Percentiles rank a stretch among this genome's conserved stretches.
These are phyloP conservation scores for Drosophila melanogaster DNA, from an alignment of 1,140 invertebrate species.

Conservation along the genomic window DNA sequence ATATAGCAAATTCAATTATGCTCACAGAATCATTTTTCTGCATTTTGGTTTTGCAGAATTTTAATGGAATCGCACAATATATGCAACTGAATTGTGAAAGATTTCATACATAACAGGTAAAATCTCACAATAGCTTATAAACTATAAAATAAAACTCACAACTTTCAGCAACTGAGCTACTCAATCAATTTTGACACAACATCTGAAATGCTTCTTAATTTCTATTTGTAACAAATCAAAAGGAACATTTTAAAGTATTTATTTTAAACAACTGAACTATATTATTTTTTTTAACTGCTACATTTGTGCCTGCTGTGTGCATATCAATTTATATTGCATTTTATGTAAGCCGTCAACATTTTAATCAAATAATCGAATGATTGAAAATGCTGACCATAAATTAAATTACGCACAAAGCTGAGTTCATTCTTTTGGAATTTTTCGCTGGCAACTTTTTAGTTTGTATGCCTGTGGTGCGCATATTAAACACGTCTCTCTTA, in stretches of 20 bases:
- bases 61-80: neutral
- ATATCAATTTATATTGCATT: neutral
- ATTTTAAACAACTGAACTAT: too few relatives aligned
- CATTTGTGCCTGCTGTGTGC: neutral
- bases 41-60: neutral
- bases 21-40: conserved; percentile 10
- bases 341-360: neutral
- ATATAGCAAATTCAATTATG: conserved; percentile 21
- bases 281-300: neutral
- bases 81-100: neutral
- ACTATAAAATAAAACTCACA: neutral
- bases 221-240: too few relatives aligned
- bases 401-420: neutral
- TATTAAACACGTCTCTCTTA: conserved; percentile 1
- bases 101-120: too few relatives aligned
- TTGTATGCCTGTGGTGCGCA: neutral
- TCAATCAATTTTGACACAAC: too few relatives aligned
- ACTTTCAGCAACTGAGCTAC: too few relatives aligned
- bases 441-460: neutral
- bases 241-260: too few relatives aligned
- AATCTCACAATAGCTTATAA: too few relatives aligned
- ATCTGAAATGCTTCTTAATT: too few relatives aligned
- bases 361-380: conserved; percentile 1
- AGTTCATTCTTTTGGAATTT: neutral
- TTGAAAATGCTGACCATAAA: neutral